A percentile compares a stretch with the other conserved stretches of the same genome.
These are phyloP conservation scores for Drosophila greeni DNA, from an alignment of 2,888 invertebrate genomes.

Conservation along the genomic window DNA sequence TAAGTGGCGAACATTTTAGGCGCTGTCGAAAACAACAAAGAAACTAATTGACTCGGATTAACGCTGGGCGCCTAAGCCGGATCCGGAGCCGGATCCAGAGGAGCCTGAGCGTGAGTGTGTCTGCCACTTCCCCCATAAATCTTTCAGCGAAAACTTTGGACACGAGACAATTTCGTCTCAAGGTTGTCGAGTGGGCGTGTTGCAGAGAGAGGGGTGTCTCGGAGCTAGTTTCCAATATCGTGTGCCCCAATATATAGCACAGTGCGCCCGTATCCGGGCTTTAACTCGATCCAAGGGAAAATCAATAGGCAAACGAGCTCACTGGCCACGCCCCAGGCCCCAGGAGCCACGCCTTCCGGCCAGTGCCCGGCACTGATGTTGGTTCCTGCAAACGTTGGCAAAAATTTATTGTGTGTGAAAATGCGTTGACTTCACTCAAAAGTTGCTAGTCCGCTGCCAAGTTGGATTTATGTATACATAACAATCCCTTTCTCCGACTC, in stretches of 20 bases:
- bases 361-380: constrained; percentile 14
- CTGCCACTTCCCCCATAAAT: constrained; percentile 58
- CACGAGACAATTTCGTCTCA: constrained; percentile 47
- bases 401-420: constrained; percentile 74
- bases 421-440: constrained; percentile 74
- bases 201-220: not conserved
- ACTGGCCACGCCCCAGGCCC: constrained; percentile 48
- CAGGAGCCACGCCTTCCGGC: constrained; percentile 21
- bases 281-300: constrained; percentile 39
- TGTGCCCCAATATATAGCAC: constrained; percentile 38
- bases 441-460: constrained; percentile 59
- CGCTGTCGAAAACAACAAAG: constrained; percentile 65
- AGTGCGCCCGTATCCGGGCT: constrained; percentile 21
- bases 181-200: constrained; percentile 49
- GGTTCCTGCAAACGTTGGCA: constrained; percentile 62
- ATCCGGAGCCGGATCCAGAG: not conserved
- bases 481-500: constrained; percentile 10
- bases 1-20: constrained; percentile 60
- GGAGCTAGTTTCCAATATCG: constrained; percentile 34
- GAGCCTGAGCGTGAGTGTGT: constrained; percentile 8
- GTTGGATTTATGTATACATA: constrained; percentile 68
- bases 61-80: constrained; percentile 47
- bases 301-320: constrained; percentile 65
- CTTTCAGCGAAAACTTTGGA: constrained; percentile 46
- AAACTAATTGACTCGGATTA: constrained; percentile 75